Percentiles rank a stretch among this genome's conserved stretches.
Conservation (phyloP, 1,140 invertebrate species). For the Cecropterus lyciades region DNA sequence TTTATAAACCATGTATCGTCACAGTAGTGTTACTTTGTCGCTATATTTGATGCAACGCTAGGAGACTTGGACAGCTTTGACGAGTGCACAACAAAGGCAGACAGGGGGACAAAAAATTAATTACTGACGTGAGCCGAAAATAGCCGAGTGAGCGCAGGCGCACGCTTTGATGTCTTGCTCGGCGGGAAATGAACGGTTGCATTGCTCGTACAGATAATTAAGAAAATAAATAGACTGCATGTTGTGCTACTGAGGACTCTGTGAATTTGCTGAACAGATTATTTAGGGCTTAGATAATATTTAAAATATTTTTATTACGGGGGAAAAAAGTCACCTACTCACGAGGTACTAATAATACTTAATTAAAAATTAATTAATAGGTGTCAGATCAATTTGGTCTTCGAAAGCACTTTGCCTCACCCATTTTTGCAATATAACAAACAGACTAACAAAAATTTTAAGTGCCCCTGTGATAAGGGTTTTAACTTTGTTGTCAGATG, state of each 20-base stretch:
- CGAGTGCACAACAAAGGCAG: slow-evolving; percentile 50
- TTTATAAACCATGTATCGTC: no score
- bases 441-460: no score
- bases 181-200: slow-evolving; percentile 31
- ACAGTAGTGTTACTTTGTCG: background rate
- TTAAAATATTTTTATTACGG: no score
- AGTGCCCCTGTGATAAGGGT: no score
- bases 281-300: background rate
- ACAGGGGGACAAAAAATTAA: slow-evolving; percentile 67
- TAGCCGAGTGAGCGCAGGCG: slow-evolving; percentile 50
- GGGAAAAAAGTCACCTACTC: no score
- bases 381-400: no score
- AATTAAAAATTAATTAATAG: no score
- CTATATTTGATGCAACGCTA: slow-evolving; percentile 2
- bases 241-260: background rate
- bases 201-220: slow-evolving; percentile 32
- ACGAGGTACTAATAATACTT: no score
- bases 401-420: no score
- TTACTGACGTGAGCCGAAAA: slow-evolving; percentile 60
- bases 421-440: no score
- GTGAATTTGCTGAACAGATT: background rate
- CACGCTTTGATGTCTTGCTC: slow-evolving; percentile 57
- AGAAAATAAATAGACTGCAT: slow-evolving; percentile 28
- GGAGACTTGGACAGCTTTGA: slow-evolving; percentile 17
- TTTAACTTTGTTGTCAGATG: no score